Base-by-base conservation (phyloP, 2,797 vertebrate species). In the Eospalax fontanierii region DNA sequence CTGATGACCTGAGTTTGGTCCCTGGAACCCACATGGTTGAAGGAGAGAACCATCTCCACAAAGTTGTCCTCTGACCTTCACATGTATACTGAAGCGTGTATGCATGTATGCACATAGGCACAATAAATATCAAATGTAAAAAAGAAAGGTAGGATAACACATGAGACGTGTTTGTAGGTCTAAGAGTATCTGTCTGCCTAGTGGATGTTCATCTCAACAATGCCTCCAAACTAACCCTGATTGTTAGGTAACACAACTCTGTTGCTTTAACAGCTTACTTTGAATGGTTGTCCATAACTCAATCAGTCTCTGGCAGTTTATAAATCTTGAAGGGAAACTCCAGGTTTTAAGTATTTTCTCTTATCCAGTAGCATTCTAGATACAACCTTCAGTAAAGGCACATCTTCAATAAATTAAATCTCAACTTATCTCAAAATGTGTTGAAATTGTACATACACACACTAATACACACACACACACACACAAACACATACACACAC, bases 371-470 rank as follows among this genome's bases (percentile, higher is more conserved):
- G 38, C 57, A 22, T 70, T 89, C 40, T 73, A 46, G 83, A 63
- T 26, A 87, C 26, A 94, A 46, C 50, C 6, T 50, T 54, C 50
- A 54, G 14, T 54, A 54, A 54, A 54, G 8, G 30, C 50, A 71
- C 28, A 83, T 71, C 43, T 76, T 92, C 70, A 91, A 91, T 94
- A 91, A 84, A 71, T 75, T 92, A 80, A 86, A 78, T 80, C 21
- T 93, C 35, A 76, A 6, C 5, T 89, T 90, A 70, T 76, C 16
- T 91, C 70, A 68, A 82, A 26, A 74, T 70, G 28, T 50, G 54
- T 66, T 86, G 65, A 89, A 93, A 57, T 88, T 66, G 40, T 33
- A 22, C 33, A 54, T 28, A 54, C 26, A 74, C 10, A n/a, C 6
- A 28, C 8, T 18, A 3, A 85, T 40, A 84, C 46, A 46, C 2